Conservation (phyloP, 1,140 invertebrate genomes). For the Apocrypta bakeri region DNA sequence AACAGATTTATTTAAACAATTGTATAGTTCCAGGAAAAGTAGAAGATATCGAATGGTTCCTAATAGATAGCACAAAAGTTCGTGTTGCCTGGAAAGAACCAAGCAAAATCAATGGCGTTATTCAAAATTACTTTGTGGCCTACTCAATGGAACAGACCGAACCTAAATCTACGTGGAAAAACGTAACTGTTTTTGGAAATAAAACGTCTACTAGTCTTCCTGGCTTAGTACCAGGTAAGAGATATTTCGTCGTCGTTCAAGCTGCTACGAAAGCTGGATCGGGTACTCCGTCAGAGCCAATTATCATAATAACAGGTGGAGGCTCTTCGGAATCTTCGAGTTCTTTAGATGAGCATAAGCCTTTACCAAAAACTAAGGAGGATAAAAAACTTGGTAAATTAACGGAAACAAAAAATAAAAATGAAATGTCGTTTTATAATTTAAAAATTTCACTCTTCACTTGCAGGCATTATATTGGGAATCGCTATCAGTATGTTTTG, state of each 20-base stretch:
- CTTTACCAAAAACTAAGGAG: constrained; percentile 63
- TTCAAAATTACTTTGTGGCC: constrained; percentile 72
- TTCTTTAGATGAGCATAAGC: constrained; percentile 63
- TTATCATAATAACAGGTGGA: constrained; percentile 67
- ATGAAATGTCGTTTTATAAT: neutral
- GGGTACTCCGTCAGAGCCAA: constrained; percentile 71
- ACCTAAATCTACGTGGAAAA: constrained; percentile 67
- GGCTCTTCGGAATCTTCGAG: constrained; percentile 59
- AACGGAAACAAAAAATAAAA: constrained; percentile 4
- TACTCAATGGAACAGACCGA: constrained; percentile 68
- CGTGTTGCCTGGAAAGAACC: constrained; percentile 75
- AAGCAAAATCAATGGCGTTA: constrained; percentile 71
- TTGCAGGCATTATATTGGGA: constrained; percentile 67
- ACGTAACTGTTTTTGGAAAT: constrained; percentile 69
- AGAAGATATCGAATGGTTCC: constrained; percentile 73
- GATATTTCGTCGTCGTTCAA: constrained; percentile 75
- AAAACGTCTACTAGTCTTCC: constrained; percentile 68
- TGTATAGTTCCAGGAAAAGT: constrained; percentile 74
- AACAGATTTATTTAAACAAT: neutral
- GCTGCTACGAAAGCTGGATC: constrained; percentile 75
- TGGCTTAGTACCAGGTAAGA: constrained; percentile 70
- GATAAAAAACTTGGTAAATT: constrained; percentile 71
- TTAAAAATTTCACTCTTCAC: constrained; percentile 31
- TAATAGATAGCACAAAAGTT: constrained; percentile 71
- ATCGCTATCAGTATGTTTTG: constrained; percentile 69